Conservation (phyloP, 2,797 vertebrate genomes). For the Tokudaia tokunoshimensis region DNA sequence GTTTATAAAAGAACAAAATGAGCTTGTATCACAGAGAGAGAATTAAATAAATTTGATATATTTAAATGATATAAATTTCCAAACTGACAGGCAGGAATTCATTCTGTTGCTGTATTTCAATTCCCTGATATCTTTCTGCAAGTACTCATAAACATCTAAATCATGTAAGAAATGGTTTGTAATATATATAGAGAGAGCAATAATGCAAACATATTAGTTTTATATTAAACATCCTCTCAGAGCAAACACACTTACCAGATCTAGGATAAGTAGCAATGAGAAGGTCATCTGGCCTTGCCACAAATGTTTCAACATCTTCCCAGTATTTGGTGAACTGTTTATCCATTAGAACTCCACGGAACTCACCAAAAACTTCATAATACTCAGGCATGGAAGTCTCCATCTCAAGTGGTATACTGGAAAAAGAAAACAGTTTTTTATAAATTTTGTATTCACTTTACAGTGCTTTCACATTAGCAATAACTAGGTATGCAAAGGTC, state of each 20-base stretch:
- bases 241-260: conserved; percentile 79
- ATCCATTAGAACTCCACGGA: conserved; percentile 80
- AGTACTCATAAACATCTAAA: not conserved
- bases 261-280: conserved; percentile 84
- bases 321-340: conserved; percentile 72
- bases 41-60: not conserved
- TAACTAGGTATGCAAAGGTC: not conserved
- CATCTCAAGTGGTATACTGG: conserved; percentile 58
- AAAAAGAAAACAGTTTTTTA: not conserved
- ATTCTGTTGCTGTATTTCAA: not conserved
- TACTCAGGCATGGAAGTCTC: not conserved
- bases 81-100: not conserved
- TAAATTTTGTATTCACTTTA: not conserved
- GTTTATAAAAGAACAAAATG: not conserved
- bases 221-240: not conserved
- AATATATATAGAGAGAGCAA: not conserved
- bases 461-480: conserved; percentile 12
- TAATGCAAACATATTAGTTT: not conserved
- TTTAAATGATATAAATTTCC: not conserved
- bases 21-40: not conserved
- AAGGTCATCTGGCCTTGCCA: conserved; percentile 81
- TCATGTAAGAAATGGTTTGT: not conserved
- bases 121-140: not conserved
- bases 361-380: conserved; percentile 43
- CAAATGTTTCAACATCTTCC: conserved; percentile 81